Conservation (phyloP, 2,113 vertebrate genomes). For the Pelobates fuscus region DNA sequence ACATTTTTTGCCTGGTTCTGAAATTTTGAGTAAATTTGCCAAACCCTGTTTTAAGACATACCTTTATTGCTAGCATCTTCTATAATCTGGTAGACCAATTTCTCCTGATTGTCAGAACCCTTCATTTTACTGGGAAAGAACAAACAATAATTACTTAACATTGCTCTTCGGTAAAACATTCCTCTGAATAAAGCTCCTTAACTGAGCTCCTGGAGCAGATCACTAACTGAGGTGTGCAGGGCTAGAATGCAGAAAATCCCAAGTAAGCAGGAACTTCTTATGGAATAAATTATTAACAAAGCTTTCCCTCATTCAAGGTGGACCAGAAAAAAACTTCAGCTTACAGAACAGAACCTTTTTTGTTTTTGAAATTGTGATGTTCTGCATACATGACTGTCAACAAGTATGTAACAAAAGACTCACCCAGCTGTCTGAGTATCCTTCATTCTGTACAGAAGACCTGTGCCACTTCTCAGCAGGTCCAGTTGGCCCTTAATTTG, state of each 20-base stretch:
- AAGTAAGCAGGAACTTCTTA: no score
- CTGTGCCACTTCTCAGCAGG: slow-evolving; percentile 87
- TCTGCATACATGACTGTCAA: no score
- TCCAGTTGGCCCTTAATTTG: slow-evolving; percentile 89
- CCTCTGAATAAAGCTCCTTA: no score
- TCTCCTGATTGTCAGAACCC: slow-evolving; percentile 97
- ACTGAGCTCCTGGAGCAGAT: background rate
- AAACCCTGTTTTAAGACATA: slow-evolving; percentile 61
- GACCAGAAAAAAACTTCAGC: no score
- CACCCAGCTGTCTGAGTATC: slow-evolving; percentile 86
- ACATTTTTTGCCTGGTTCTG: no score
- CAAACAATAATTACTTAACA: no score
- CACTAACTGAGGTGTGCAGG: background rate
- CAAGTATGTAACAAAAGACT: slow-evolving; percentile 48
- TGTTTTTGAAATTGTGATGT: no score
- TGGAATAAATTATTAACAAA: no score
- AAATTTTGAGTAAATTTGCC: no score
- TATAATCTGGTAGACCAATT: slow-evolving; percentile 97
- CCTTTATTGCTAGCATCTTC: slow-evolving; percentile 98
- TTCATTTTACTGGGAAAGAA: slow-evolving; percentile 89
- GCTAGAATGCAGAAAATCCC: no score
- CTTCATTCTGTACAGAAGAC: slow-evolving; percentile 93
- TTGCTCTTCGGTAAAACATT: no score
- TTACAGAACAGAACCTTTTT: background rate
- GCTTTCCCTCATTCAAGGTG: no score